Evolutionary conservation across 2,888 invertebrate species (phyloP), one percentile per base, ranked within the genome.

Genomic region (Physocephala rufipes): DNA sequence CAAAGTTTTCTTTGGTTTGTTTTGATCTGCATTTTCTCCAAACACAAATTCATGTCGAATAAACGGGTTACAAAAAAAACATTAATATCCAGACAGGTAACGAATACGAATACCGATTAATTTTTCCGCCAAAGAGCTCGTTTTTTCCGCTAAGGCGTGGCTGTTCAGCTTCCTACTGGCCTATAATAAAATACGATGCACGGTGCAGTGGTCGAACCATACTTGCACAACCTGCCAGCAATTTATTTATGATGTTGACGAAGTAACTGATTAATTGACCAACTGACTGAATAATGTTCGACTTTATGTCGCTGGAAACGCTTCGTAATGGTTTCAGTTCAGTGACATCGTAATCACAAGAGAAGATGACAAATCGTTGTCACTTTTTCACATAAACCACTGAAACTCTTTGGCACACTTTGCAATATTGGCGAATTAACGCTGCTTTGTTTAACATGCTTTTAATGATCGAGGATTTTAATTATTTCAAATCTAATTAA

Each of bases 81-180:
- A 5, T 9, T 51, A 62, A 43, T 19, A 36, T 36, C 36, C 36
- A 36, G 36, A 9, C 36, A 36, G 5, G 36, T 21, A n/a, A 49
- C 55, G 36, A 49, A 16, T 15, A 21, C 36, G 55, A 53, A 53
- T 55, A 36, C 16, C 51, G 49, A 19, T 30, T 24, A 47, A 47
- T 47, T 59, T 59, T 67, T 67, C 67, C 67, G 67, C 45, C 67
- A 67, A 67, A 45, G 47, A 62, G 19, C 43, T n/a, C 36, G 30
- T 62, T 21, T 59, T 59, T 43, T 36, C 19, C 9, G 64, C 9
- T 28, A 26, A n/a, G 55, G 43, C 19, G 43, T 55, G 21, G 13
- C 36, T 55, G 55, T 19, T 30, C 4, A 9, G 15, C 55, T 55
- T 66, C 53, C 12, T n/a, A 53, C n/a, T n/a, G n/a, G n/a, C n/a